A percentile compares a stretch with the other conserved stretches of the same genome.
Evolutionary conservation across 2,797 vertebrate genomes (phyloP).

Genomic region (Pelochelys cantorii): DNA sequence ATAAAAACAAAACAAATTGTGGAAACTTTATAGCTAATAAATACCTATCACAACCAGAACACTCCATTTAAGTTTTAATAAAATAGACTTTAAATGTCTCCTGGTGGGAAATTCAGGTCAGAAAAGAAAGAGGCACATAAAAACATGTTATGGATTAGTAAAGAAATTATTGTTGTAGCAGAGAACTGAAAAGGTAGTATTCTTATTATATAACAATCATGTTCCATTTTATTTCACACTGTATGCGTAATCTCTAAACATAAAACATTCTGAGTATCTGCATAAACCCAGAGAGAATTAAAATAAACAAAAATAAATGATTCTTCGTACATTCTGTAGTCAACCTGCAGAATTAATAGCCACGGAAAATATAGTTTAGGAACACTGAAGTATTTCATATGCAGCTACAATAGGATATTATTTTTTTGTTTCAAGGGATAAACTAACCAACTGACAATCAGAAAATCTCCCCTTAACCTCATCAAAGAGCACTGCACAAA

Average conservation of each 20-base stretch:
- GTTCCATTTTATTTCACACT: not conserved
- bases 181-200: not conserved
- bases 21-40: not conserved
- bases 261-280: not conserved
- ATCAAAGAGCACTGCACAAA: not conserved
- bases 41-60: not conserved
- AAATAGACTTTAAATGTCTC: not conserved
- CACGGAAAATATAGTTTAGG: not conserved
- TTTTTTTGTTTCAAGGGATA: not conserved
- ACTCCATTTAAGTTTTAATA: not conserved
- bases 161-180: not conserved
- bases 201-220: not conserved
- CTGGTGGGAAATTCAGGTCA: not conserved
- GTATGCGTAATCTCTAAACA: not conserved
- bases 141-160: not conserved
- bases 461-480: not conserved
- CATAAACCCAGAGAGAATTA: not conserved
- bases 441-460: not conserved
- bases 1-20: not conserved
- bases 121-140: not conserved
- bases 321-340: not conserved
- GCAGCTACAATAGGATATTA: not conserved
- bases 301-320: not conserved
- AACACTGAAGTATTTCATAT: accelerated
- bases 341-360: not conserved